Evolutionary conservation across 2,797 vertebrate species (phyloP).

Genomic region (Xenopus petersii): DNA sequence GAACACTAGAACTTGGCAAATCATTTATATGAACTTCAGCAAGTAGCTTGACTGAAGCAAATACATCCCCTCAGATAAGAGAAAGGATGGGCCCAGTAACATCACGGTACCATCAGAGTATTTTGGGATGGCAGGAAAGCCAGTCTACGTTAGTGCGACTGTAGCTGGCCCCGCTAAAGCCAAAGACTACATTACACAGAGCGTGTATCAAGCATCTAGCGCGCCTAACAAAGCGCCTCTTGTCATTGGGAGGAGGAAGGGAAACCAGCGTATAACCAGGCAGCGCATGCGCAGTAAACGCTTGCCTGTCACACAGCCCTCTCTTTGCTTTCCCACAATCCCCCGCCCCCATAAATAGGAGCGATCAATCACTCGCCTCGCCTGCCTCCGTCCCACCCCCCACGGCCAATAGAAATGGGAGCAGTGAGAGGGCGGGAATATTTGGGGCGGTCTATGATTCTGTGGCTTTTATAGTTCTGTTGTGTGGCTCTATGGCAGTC

Average conservation of each 20-base stretch:
- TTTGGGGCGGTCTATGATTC: too few species aligned
- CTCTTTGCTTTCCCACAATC: background rate
- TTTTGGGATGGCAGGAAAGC: background rate
- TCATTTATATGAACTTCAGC: too few species aligned
- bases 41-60: too few species aligned
- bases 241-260: conserved; percentile 20
- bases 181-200: background rate
- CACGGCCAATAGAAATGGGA: too few species aligned
- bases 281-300: conserved; percentile 9
- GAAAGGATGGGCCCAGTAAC: too few species aligned
- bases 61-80: too few species aligned
- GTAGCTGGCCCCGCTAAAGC: background rate
- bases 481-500: too few species aligned
- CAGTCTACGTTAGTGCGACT: background rate
- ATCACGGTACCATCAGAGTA: too few species aligned
- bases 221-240: conserved; percentile 35
- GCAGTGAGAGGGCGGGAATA: too few species aligned
- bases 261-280: background rate
- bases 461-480: too few species aligned
- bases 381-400: too few species aligned
- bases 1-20: too few species aligned
- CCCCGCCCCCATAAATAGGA: background rate
- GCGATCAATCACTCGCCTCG: background rate
- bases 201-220: background rate
- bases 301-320: background rate